Base-by-base conservation (phyloP, 2,113 vertebrate species). In the Excalfactoria chinensis region DNA sequence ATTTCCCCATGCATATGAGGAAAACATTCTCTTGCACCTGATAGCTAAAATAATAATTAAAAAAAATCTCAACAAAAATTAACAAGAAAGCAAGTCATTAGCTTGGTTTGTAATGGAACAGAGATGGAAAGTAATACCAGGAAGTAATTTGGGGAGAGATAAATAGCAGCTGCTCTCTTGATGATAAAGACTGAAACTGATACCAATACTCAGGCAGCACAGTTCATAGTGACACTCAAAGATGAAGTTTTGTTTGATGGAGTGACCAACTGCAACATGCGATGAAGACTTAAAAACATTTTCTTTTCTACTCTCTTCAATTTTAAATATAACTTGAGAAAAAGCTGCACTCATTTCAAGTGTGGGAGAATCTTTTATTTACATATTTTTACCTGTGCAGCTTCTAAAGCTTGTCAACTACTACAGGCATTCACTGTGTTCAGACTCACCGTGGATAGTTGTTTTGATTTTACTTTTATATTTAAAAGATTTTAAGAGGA, bases 61-160 rank as follows among this genome's bases (percentile, higher is more conserved):
- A 11, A 8, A 8, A 25, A 6, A 53, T 16, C 51, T 53, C 16
- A 4, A 5, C 37, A 9, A 21, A 58, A 40, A 9, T 6, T 35
- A 75, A 40, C 4, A 5, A 30, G 35, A 64, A 25, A 28, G 5
- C 0, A 56, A 43, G 8, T 51, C 34, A 80, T 56, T 91, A 93
- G 49, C 28, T 44, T 80, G 44, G 26, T 1, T 62, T 92, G 88
- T 89, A 69, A 60, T 67, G 32, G 49, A 88, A 89, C 55, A 76
- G 51, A 83, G 46, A 56, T 56, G 70, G 82, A 91, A 94, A 93
- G 85, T 37, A 77, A 71, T 70, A 63, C 55, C 58, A 73, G 82
- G 85, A 95, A 77, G 79, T 77, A 70, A 88, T 95, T 86, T 96
- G 90, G 85, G 75, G 80, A 89, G 85, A 89, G 72, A 80, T 85